phyloP scores from a whole-genome alignment of 1,140 invertebrate species.

The Drosophila ercepeae region DNA sequence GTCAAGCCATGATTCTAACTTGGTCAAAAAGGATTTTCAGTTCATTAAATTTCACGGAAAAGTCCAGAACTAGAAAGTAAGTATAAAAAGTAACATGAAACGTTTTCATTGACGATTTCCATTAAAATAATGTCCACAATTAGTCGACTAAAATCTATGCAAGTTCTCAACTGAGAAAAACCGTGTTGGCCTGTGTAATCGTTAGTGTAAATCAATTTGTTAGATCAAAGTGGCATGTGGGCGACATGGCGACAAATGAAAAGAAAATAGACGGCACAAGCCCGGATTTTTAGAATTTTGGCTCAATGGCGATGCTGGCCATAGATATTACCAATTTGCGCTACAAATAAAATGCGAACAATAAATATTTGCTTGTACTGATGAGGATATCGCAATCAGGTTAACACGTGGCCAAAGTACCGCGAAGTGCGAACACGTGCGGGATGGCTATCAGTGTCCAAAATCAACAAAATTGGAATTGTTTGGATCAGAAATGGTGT shows the following conservation, averaged over 20 bases:
- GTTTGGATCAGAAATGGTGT: background rate
- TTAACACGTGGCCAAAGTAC: slow-evolving; percentile 61
- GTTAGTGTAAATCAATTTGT: slow-evolving; percentile 81
- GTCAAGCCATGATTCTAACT: no score
- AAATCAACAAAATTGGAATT: slow-evolving; percentile 71
- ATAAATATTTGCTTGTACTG: slow-evolving; percentile 63
- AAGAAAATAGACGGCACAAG: slow-evolving; percentile 62
- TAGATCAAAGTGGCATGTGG: slow-evolving; percentile 71
- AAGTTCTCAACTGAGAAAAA: no score
- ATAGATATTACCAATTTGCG: slow-evolving; percentile 69
- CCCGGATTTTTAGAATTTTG: slow-evolving; percentile 18
- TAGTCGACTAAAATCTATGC: no score
- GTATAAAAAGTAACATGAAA: no score
- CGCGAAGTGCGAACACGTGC: slow-evolving; percentile 79
- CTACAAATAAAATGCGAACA: slow-evolving; percentile 58
- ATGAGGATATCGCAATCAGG: slow-evolving; percentile 56
- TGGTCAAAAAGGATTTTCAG: no score
- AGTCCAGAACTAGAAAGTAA: no score
- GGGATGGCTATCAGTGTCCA: slow-evolving; percentile 65
- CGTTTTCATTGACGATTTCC: no score
- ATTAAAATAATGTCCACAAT: no score
- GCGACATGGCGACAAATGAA: slow-evolving; percentile 78
- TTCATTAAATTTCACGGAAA: no score
- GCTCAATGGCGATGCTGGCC: slow-evolving; percentile 13
- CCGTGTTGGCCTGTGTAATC: slow-evolving; percentile 30